Conservation (phyloP, 2,113 vertebrate genomes). For the Mormoops blainvillei region DNA sequence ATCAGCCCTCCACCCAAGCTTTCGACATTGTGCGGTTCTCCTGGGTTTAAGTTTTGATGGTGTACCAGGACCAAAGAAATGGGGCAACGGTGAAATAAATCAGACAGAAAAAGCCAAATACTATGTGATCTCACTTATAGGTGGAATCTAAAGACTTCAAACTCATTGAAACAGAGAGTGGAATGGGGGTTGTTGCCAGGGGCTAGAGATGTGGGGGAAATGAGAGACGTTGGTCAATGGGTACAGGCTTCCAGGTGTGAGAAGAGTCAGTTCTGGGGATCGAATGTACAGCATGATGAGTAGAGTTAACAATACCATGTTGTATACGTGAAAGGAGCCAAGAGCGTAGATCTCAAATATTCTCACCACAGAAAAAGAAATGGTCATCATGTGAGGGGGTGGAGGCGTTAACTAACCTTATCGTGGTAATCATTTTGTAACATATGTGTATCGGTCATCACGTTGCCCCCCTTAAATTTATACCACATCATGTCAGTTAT, state of each 20-base stretch:
- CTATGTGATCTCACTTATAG: not conserved
- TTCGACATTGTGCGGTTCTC: rapidly evolving
- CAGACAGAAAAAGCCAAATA: not conserved
- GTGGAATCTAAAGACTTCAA: not conserved
- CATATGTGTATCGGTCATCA: not conserved
- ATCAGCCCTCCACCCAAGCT: not conserved
- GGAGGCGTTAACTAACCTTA: not conserved
- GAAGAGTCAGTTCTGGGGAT: not conserved
- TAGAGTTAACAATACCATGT: no score
- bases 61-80: not conserved
- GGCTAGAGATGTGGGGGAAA: not conserved
- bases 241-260: not conserved
- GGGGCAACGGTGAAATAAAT: not conserved
- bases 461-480: not conserved
- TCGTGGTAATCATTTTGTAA: not conserved
- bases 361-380: not conserved
- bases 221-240: not conserved
- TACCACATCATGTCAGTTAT: not conserved
- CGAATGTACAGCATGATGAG: rapidly evolving
- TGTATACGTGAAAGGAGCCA: not conserved
- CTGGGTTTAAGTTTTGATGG: not conserved
- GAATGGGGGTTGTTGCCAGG: not conserved
- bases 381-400: not conserved
- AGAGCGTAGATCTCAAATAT: not conserved
- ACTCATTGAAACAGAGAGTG: not conserved